Percentiles rank a stretch among this genome's conserved stretches.
Evolutionary conservation across 2,113 vertebrate species (phyloP).

Genomic region (Barbus barbus): DNA sequence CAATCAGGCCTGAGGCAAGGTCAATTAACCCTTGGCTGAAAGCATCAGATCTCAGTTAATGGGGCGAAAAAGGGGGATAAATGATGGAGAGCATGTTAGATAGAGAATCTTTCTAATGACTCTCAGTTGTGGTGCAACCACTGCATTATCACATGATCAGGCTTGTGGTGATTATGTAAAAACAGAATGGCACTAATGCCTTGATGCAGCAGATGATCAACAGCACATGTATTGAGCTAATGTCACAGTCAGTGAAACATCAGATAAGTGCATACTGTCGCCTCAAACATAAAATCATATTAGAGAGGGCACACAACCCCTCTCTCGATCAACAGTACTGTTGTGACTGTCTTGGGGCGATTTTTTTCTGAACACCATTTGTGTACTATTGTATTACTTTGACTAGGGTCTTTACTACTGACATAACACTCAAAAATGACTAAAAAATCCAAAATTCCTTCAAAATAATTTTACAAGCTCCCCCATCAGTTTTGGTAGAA

Average conservation of each 20-base stretch:
- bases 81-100: background rate
- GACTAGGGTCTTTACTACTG: no score
- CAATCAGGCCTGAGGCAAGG: constrained; percentile 19
- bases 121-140: background rate
- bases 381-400: no score
- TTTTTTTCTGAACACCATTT: no score
- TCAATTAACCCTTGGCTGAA: constrained; percentile 24
- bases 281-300: background rate
- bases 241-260: background rate
- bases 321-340: no score
- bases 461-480: no score
- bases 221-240: background rate
- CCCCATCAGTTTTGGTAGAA: no score
- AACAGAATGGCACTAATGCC: background rate
- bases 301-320: background rate
- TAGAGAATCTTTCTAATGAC: background rate
- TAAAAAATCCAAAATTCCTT: no score
- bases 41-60: constrained; percentile 22
- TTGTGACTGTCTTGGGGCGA: no score
- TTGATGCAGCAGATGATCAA: constrained; percentile 1
- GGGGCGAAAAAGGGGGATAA: background rate
- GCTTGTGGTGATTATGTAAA: constrained; percentile 12
- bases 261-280: background rate
- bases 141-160: constrained; percentile 12
- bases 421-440: no score